Evolutionary conservation across 2,888 invertebrate species (phyloP).

Genomic region (Callosobruchus maculatus): DNA sequence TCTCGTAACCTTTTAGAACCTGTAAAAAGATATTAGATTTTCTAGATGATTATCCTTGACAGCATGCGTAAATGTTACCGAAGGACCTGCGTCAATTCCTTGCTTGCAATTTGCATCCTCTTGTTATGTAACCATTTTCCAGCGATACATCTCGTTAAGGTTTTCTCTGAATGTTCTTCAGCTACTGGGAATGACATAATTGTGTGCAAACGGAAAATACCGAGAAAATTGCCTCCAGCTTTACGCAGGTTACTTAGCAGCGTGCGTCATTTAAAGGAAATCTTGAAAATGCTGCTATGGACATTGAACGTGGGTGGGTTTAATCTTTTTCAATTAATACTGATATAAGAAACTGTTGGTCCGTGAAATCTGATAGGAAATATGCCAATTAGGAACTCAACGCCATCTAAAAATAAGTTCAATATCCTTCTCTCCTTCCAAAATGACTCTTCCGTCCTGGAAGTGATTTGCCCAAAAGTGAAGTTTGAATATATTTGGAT

Average conservation of each 20-base stretch:
- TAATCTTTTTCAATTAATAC: too few species aligned
- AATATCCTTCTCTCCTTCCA: too few species aligned
- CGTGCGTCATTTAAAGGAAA: background rate
- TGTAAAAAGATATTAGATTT: background rate
- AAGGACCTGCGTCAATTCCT: background rate
- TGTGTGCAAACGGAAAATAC: background rate
- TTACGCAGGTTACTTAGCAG: background rate
- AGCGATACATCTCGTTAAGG: background rate
- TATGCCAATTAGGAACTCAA: too few species aligned
- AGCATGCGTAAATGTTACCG: background rate
- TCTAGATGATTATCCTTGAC: background rate
- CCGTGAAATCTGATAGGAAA: too few species aligned
- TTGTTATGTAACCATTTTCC: background rate
- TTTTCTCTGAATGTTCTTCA: background rate
- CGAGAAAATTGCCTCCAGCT: background rate
- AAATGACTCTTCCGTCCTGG: too few species aligned
- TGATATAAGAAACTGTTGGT: too few species aligned
- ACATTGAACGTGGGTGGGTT: too few species aligned
- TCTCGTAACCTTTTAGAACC: background rate
- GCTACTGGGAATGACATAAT: background rate
- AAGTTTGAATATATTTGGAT: too few species aligned
- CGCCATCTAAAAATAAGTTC: too few species aligned
- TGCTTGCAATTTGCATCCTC: background rate
- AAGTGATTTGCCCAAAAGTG: too few species aligned
- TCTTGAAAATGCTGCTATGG: background rate